A percentile compares a stretch with the other conserved stretches of the same genome.
These are phyloP conservation scores for Diplodus puntazzo DNA, from an alignment of 2,797 vertebrate genomes.

Conservation along the genomic window DNA sequence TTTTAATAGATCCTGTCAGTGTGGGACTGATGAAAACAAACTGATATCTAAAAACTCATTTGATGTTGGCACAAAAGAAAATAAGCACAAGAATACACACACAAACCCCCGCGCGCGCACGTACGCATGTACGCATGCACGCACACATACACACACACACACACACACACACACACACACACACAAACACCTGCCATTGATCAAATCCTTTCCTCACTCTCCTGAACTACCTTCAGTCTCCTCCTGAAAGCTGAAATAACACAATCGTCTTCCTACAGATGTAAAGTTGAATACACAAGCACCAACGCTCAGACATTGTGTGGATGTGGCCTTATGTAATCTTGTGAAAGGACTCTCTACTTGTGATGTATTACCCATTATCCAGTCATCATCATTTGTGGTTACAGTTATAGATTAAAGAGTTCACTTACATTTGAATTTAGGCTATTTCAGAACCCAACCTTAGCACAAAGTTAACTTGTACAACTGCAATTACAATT, in stretches of 20 bases:
- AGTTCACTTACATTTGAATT: not conserved
- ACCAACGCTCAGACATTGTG: not conserved
- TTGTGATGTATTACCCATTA: too few species aligned
- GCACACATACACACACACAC: too few species aligned
- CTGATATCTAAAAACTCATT: slow-evolving; percentile 66
- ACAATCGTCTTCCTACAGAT: not conserved
- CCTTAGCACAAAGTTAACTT: not conserved
- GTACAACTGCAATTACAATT: not conserved
- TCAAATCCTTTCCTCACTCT: not conserved
- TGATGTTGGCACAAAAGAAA: slow-evolving; percentile 58
- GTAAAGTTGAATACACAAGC: not conserved
- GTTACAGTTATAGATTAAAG: not conserved
- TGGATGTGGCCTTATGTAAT: not conserved
- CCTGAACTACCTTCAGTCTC: slow-evolving; percentile 10
- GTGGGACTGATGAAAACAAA: slow-evolving; percentile 74
- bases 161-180: too few species aligned
- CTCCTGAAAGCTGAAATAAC: not conserved
- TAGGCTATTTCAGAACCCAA: too few species aligned
- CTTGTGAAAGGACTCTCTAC: too few species aligned
- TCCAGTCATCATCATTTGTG: not conserved
- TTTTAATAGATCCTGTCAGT: slow-evolving; percentile 77
- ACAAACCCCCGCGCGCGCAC: not conserved
- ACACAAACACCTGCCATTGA: slow-evolving; percentile 20
- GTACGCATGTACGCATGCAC: too few species aligned
- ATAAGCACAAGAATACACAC: slow-evolving; percentile 15